Base-by-base conservation (phyloP, 30 jellyfish, hydroid and myxozoan species). In the Aurelia coerulea region DNA sequence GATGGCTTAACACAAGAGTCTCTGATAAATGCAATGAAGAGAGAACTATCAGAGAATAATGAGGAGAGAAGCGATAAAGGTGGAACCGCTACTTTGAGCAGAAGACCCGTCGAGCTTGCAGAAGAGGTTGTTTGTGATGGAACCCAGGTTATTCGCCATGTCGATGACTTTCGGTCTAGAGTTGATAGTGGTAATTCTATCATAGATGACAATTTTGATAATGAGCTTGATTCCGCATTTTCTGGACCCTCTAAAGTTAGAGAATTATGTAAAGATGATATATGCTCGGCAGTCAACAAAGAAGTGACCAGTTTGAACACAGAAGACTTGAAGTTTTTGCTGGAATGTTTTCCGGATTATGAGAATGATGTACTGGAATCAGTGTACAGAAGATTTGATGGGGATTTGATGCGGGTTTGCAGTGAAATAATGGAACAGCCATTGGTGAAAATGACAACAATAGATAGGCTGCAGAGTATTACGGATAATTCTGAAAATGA, bases 271-370 rank as follows among this genome's bases (percentile, higher is more conserved):
- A 60, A 60, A 60, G 70, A 10, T 23, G 56, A 46, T 46, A 4
- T 46, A 46, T 46, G 56, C 56, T 4, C 56, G 1, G 56, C 56
- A 4, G 56, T 46, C 2, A 46, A 46, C 60, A 4, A 4, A 7
- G 19, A 62, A 5, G 51, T 46, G 2, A 19, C 29, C 15, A 8
- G 46, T 42, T 15, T 78, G 78, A 41, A 78, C 60, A 9, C 34
- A 35, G 64, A 46, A 10, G 88, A 78, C 71, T 35, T 88, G 59
- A 52, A 80, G 31, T 88, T 88, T 72, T 60, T 88, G 35, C 66
- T n/a, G 9, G 97, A 88, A 68, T 79, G 92, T 56, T 88, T 88
- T 73, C 97, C 97, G 2, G 73, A 71, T 37, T 80, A 68, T 23
- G 32, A 41, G 15, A 62, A 50, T 10, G 88, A 63, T 39, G 68